Evolutionary conservation across 2,113 vertebrate genomes (phyloP), one percentile per base, ranked within the genome.

Genomic region (Hucho hucho): DNA sequence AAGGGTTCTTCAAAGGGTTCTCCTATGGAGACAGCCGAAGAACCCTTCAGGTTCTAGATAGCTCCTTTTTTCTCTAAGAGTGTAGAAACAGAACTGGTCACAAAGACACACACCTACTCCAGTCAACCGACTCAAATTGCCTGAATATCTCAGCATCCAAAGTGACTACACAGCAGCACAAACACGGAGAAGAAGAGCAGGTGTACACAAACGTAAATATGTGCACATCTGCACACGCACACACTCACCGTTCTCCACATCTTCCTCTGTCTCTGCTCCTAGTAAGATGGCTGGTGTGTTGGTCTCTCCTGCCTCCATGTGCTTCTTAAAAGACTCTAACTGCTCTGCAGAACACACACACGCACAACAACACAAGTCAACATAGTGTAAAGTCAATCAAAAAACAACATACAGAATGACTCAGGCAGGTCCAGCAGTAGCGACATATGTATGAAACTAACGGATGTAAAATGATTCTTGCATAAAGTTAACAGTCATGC

Each of bases 231-330:
- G 14, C 37, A 28, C 2, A 7, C 32, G 20, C 46, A 4, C n/a
- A 20, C 61, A 20, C 93, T 90, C 79, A 98, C 98, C 95, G 0
- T 93, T 95, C 89, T 99, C 97, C 68, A 92, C 89, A 63, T 99
- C 97, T 53, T 99, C 98, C 81, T 99, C 97, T 0, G 94, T 97
- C 63, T 99, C 96, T 75, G 98, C 97, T 84, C 98, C 98, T 78
- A 98, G 92, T 75, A 99, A 97, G 84, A 90, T 98, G 29, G 95
- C 95, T 0, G 96, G 95, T 24, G 96, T 94, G 83, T 95, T 93
- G 0, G 95, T 95, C 86, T 99, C 98, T 58, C 97, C 98, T 28
- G 96, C 95, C 81, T 99, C 98, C 96, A 98, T 99, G 93, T 98
- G 95, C 79, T 95, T 98, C 89, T 96, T 98, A 86, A 99, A 94